Base-by-base conservation (phyloP, 2,797 vertebrate genomes). In the Champsocephalus esox region DNA sequence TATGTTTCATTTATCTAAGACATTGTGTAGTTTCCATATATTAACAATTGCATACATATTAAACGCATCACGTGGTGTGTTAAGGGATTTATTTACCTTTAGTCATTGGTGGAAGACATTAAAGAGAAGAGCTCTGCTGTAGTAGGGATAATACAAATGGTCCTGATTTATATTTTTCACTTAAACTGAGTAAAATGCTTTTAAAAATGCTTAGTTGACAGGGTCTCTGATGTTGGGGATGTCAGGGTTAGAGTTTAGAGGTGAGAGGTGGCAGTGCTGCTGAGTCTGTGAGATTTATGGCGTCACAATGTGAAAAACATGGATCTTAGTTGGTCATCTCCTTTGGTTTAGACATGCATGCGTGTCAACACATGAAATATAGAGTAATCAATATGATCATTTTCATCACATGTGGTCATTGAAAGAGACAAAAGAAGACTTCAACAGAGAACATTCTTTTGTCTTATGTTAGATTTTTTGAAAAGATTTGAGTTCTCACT, bases 251-350 rank as follows among this genome's bases (percentile, higher is more conserved):
- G 73, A 81, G 87, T 83, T 87, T 2, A 83, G 61, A 24, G 89
- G 75, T 80, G 45, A 86, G 75, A 74, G 88, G 84, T 80, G 78
- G 24, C 1, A 58, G 67, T 70, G 86, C 78, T 70, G 86, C 78
- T 3, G 24, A 90, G 85, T 69, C 70, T 12, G 67, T 68, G 80
- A 88, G 91, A 92, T 92, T 92, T 89, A 89, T 82, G 74, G 69
- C 45, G 84, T 82, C 59, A 54, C 59, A 72, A 83, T 80, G 79
- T 83, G 86, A 87, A 88, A 91, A 90, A 86, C 74, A 70, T 76
- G 63, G 38, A 46, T 34, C 60, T 77, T 60, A 80, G 59, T 55
- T 28, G 32, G 61, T 80, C 64, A 14, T 63, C 79, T 55, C 60
- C 14, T 57, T 5, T 41, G 38, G 66, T 1, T 48, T 64, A 60